Base-by-base conservation (phyloP, 2,797 vertebrate genomes). In the Benthosema pterotum region DNA sequence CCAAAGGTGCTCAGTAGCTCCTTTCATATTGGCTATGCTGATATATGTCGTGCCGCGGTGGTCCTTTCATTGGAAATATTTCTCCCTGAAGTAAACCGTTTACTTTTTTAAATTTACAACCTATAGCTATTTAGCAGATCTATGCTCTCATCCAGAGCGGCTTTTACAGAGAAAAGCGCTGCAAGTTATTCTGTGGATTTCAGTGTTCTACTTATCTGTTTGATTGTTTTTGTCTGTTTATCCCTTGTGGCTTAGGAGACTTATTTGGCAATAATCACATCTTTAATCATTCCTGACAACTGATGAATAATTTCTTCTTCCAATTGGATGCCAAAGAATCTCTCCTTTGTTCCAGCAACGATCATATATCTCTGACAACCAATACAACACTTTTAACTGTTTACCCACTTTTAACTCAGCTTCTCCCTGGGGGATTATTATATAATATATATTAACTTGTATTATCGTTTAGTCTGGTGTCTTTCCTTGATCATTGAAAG, bases 1-100 rank as follows among this genome's bases (percentile, higher is more conserved):
- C 69, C 60, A 57, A 54, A 51, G 42, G 3, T 3, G n/a, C 57
- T 72, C 53, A 64, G 52, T 65, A 11, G 56, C 9, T 17, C 51
- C 50, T 64, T 67, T 65, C 58, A 64, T 28, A 57, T n/a, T 43
- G 32, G 32, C 32, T 38, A 38, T 38, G 32, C 32, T 38, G 32
- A 38, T 38, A 38, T 38, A 38, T 38, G 32, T 38, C 8, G 32
- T 38, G 32, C 8, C 32, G 11, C 11, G 32, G 32, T 1, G 11
- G 32, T 38, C 32, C 32, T 38, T 38, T 38, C 2, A 38, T 38
- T 38, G 32, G 32, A 38, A 38, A 38, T 38, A 38, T 38, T 38
- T 11, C 8, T 38, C 32, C 8, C 32, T 38, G 11, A 9, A 38
- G 32, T 38, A 11, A 38, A 38, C 32, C 1, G 32, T 38, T 38